Evolutionary conservation across 1,140 invertebrate genomes (phyloP), one percentile per base, ranked within the genome.

Genomic region (Drosophila orosa): DNA sequence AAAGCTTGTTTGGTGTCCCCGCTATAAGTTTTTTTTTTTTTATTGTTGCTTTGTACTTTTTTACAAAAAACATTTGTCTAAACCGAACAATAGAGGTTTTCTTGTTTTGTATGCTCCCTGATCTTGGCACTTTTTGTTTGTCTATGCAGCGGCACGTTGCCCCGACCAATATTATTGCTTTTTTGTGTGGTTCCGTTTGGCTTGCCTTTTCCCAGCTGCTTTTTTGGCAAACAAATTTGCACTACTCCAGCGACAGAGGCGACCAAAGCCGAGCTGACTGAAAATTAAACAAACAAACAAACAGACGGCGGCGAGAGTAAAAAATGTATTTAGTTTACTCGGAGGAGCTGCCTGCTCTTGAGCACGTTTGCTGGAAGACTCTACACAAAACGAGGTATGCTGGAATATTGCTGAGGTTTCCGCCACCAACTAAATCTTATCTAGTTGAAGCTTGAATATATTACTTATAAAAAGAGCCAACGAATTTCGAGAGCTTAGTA

Each of bases 111-210:
- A 67, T 77, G 74, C 72, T 72, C 52, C 66, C 61, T 54, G 62
- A 76, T 76, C 61, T 63, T 67, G 59, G 50, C 68, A 60, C 33
- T 73, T 68, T 71, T 63, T 69, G 56, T 58, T 79, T 61, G 59
- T 47, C 66, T 68, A 82, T 86, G 82, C 83, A 71, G 71, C 69
- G 62, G 83, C 82, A 86, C 83, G 79, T 82, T 71, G 79, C 72
- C 62, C 81, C 47, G 29, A 65, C 75, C 79, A 76, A 86, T 82
- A 82, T 76, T 87, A 60, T 66, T 75, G 55, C 47, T 40, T 47
- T 47, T 56, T 25, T 39, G 45, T 52, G 29, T 74, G 74, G 42
- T 57, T 60, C 67, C 52, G 15, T 61, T 56, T 44, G 37, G 19
- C 1, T 65, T 35, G 37, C 22, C 29, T 57, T 72, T 58, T 71